phyloP scores from a whole-genome alignment of 2,113 vertebrate genomes.

The Anarhynchus alexandrinus region DNA sequence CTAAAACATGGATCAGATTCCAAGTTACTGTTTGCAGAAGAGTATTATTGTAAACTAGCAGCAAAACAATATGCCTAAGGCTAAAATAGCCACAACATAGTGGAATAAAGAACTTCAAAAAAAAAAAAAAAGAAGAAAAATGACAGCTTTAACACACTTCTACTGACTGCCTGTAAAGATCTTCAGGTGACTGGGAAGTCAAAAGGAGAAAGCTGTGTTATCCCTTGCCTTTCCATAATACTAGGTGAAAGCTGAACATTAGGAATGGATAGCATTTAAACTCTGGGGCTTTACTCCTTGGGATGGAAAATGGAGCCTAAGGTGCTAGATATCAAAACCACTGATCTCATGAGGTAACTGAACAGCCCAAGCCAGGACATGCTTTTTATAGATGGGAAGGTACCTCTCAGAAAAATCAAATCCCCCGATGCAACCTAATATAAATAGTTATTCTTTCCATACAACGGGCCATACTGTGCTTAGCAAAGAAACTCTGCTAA shows the following conservation, averaged over 20 bases:
- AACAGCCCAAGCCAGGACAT: not conserved
- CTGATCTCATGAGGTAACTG: not conserved
- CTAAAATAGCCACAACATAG: not conserved
- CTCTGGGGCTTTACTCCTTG: not conserved
- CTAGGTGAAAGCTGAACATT: not conserved
- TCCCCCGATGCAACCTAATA: not conserved
- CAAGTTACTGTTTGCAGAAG: not conserved
- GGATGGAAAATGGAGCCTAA: not conserved
- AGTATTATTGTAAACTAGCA: not conserved
- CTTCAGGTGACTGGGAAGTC: not conserved
- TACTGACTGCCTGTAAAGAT: not conserved
- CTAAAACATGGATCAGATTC: not conserved
- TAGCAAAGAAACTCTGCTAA: not conserved
- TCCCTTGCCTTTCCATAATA: not conserved
- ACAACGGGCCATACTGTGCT: not conserved
- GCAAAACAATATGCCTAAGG: not conserved
- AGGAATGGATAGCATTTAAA: not conserved
- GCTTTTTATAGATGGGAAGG: not conserved
- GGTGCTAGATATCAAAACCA: not conserved
- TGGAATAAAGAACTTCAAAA: not conserved
- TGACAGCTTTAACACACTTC: not conserved
- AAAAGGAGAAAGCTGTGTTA: not conserved
- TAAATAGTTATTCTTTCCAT: not conserved
- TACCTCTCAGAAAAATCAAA: not conserved
- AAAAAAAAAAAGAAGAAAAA: not conserved